Base-by-base conservation (phyloP, 2,797 vertebrate species). In the Acrossocheilus fasciatus region DNA sequence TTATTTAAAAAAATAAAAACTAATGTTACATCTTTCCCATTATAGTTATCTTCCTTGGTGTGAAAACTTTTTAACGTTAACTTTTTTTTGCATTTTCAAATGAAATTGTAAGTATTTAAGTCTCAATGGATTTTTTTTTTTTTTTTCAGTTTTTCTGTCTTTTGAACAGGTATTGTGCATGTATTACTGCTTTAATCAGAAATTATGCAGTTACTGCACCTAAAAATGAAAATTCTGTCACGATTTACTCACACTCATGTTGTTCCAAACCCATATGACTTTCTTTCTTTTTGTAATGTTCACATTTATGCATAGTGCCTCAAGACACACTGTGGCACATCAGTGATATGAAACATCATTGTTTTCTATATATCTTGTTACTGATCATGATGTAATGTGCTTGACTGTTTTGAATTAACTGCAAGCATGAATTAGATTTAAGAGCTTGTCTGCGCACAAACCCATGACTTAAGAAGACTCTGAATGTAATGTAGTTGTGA, bases 321-420 rank as follows among this genome's bases (percentile, higher is more conserved):
- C 39, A 23, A 77, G 34, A 39, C 75, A 77, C 20, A 41, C 45
- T 34, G n/a, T 41, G 52, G 34, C 34, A 39, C 17, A 36, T 59
- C 36, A 57, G 4, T 57, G 34, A 57, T 39, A 52, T 57, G 50
- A 57, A 52, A 77, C 74, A 74, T 69, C 23, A 57, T 41, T n/a
- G 52, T 18, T 78, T 78, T 3, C 76, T 59, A 36, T 9, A 54
- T 77, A 77, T 59, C 54, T n/a, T 36, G 26, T 75, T 75, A 52
- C 75, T 54, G 34, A n/a, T 77, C 75, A 54, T 78, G 20, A 78
- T 20, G 20, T 15, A 78, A 78, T 62, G 20, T 43, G 23, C 41
- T 78, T 14, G 26, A 52, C 50, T 75, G 73, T 75, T 75, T 52
- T 75, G 47, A 75, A 75, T 75, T 75, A 75, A 75, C n/a, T 50